Conservation (phyloP, 2,888 invertebrate genomes). For the Antheraea yamamai region DNA sequence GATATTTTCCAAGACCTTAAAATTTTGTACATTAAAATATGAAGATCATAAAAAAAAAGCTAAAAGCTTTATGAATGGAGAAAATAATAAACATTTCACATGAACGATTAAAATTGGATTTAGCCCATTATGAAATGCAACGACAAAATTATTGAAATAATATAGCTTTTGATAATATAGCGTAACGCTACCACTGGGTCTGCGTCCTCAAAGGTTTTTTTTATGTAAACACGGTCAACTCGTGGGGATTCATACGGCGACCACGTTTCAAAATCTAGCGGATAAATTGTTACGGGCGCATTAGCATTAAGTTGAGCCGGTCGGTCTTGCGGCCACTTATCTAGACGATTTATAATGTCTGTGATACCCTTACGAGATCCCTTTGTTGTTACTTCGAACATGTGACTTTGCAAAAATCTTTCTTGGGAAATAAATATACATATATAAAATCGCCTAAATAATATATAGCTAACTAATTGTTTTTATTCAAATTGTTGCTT, state of each 20-base stretch:
- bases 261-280: slow-evolving; percentile 17
- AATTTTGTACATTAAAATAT: too few species aligned
- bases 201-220: not conserved
- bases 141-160: too few species aligned
- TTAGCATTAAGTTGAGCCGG: slow-evolving; percentile 15
- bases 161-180: not conserved
- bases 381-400: not conserved
- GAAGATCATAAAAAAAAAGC: too few species aligned
- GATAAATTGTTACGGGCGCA: slow-evolving; percentile 19
- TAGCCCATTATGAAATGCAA: too few species aligned
- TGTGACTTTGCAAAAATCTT: not conserved
- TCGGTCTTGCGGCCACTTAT: slow-evolving; percentile 14
- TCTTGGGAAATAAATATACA: not conserved
- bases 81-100: too few species aligned
- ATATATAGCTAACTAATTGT: not conserved
- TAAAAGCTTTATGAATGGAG: too few species aligned
- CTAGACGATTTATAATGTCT: slow-evolving; percentile 13
- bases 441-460: not conserved
- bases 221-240: slow-evolving; percentile 13
- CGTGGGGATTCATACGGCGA: slow-evolving; percentile 12
- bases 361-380: slow-evolving; percentile 10
- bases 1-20: too few species aligned
- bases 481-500: not conserved
- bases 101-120: too few species aligned
- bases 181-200: not conserved